These are phyloP conservation scores for Erannis defoliaria DNA, from an alignment of 2,888 invertebrate genomes.

Conservation along the genomic window DNA sequence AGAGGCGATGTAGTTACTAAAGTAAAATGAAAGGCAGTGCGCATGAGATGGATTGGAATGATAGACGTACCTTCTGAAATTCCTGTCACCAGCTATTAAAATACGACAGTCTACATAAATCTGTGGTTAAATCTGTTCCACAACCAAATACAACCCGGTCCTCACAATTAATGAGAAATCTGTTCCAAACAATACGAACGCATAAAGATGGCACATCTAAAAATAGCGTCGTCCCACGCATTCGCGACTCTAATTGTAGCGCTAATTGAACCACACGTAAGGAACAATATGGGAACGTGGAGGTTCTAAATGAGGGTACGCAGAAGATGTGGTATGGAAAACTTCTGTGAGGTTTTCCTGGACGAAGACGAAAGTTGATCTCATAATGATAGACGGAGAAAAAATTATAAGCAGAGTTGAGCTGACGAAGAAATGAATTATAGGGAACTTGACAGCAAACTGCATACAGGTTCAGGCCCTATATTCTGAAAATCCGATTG, in stretches of 20 bases:
- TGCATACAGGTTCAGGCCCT: too few relatives aligned
- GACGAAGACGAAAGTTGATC: background rate
- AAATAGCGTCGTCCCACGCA: slow-evolving; percentile 42
- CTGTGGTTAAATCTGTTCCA: background rate
- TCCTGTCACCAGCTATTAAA: background rate
- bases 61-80: slow-evolving; percentile 3
- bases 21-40: background rate
- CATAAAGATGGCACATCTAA: slow-evolving; percentile 36
- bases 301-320: slow-evolving; percentile 16
- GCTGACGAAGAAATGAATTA: too few relatives aligned
- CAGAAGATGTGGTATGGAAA: background rate
- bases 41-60: too few relatives aligned
- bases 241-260: slow-evolving; percentile 41
- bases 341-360: too few relatives aligned
- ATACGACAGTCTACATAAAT: background rate
- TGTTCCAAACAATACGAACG: slow-evolving; percentile 24
- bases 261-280: slow-evolving; percentile 41
- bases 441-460: too few relatives aligned
- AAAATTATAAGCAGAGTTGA: too few relatives aligned
- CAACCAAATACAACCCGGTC: slow-evolving; percentile 8
- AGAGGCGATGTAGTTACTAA: too few relatives aligned
- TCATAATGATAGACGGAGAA: too few relatives aligned
- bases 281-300: slow-evolving; percentile 11
- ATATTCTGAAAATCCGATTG: too few relatives aligned
- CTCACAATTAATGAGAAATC: slow-evolving; percentile 11